Conservation (phyloP, 30 jellyfish, hydroid and myxozoan species). For the Pseudorhiza aurosa region DNA sequence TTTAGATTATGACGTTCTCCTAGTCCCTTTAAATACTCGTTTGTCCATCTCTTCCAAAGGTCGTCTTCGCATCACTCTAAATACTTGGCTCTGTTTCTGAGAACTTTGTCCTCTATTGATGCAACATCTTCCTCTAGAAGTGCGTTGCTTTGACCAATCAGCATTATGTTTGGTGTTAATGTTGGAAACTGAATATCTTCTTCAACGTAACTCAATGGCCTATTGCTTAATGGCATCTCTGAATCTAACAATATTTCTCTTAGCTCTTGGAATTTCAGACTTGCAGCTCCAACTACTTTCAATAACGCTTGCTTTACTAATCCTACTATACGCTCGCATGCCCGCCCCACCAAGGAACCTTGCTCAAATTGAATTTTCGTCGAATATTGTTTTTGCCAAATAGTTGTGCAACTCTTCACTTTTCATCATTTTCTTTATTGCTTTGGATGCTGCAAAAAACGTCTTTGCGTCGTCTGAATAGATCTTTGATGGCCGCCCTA, state of each 20-base stretch:
- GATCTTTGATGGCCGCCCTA: constrained; percentile 68
- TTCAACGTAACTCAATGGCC: constrained; percentile 75
- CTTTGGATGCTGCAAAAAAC: constrained; percentile 66
- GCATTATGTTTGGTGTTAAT: constrained; percentile 74
- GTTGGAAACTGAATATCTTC: constrained; percentile 71
- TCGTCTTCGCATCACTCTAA: constrained; percentile 37
- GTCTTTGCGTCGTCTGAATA: constrained; percentile 69
- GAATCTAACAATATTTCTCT: constrained; percentile 46
- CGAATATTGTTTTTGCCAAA: constrained; percentile 24
- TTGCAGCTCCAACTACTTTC: constrained; percentile 61
- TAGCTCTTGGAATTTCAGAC: constrained; percentile 43
- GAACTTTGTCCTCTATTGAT: constrained; percentile 39
- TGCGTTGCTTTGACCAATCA: constrained; percentile 56
- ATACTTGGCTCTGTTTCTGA: constrained; percentile 53
- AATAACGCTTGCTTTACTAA: constrained; percentile 62
- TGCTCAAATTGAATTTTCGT: constrained; percentile 79
- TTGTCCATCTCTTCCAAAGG: constrained; percentile 69
- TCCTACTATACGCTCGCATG: constrained; percentile 79
- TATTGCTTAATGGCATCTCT: constrained; percentile 63
- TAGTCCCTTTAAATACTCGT: constrained; percentile 60
- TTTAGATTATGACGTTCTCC: constrained; percentile 71
- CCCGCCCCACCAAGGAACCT: constrained; percentile 94
- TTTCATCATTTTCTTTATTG: constrained; percentile 47
- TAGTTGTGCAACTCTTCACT: constrained; percentile 56
- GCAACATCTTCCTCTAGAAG: constrained; percentile 23